Conservation (phyloP, 1,140 invertebrate genomes). For the Neodiprion fabricii region DNA sequence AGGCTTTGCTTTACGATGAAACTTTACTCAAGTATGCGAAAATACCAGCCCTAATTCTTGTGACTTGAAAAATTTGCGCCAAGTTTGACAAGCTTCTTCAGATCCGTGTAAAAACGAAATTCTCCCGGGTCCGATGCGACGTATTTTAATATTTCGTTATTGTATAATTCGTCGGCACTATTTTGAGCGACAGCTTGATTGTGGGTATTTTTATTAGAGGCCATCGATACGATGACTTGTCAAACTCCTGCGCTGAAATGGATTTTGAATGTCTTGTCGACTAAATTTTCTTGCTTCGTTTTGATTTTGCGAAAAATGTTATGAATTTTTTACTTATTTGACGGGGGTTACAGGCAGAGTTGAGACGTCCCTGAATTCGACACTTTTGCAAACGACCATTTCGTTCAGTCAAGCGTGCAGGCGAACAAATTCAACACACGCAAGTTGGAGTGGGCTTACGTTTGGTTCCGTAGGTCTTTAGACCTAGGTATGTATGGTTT, state of each 20-base stretch:
- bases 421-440: neutral
- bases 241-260: no score
- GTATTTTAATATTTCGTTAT: no score
- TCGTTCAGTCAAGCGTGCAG: neutral
- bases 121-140: no score
- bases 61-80: neutral
- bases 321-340: neutral
- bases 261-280: no score
- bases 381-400: neutral
- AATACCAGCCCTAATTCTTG: neutral
- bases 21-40: neutral
- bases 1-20: neutral
- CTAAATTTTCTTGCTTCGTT: no score
- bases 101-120: neutral
- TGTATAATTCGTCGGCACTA: no score
- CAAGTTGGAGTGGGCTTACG: slow-evolving; percentile 1
- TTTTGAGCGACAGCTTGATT: no score
- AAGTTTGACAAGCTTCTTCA: neutral
- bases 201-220: no score
- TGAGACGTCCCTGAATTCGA: neutral
- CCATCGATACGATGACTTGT: no score
- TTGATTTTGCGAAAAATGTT: no score
- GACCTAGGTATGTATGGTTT: neutral
- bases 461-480: slow-evolving; percentile 1
- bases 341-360: neutral